Evolutionary conservation across 2,113 vertebrate species (phyloP).

Genomic region (Scartelaos histophorus): DNA sequence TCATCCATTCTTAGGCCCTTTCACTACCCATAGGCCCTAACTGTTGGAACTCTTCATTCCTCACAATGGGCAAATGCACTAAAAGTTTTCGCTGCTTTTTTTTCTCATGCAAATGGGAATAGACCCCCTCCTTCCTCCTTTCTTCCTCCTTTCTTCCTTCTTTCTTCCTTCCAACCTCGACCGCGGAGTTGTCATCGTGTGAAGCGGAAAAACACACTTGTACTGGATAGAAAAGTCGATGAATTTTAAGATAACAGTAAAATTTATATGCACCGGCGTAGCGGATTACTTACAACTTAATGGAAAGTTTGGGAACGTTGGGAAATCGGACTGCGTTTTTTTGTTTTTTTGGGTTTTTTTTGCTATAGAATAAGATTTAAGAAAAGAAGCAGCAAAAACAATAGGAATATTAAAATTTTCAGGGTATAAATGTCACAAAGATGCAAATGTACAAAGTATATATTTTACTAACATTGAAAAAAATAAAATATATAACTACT

Average conservation of each 20-base stretch:
- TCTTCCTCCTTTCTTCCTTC: not conserved
- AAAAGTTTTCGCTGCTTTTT: constrained; percentile 79
- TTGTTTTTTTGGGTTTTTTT: too few species aligned
- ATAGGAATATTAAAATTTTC: not conserved
- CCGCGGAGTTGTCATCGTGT: constrained; percentile 69
- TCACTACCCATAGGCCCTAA: constrained; percentile 83
- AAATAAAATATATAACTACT: not conserved
- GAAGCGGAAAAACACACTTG: constrained; percentile 75
- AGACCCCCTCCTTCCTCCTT: constrained; percentile 35
- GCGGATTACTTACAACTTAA: not conserved
- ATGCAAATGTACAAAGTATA: not conserved
- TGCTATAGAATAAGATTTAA: not conserved
- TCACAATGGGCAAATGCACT: constrained; percentile 94
- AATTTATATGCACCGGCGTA: not conserved
- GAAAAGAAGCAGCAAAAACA: not conserved
- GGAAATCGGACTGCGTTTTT: too few species aligned
- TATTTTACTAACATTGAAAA: too few species aligned
- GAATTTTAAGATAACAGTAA: constrained; percentile 18
- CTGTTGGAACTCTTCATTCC: constrained; percentile 91
- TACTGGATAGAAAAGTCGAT: constrained; percentile 36
- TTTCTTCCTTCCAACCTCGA: constrained; percentile 22
- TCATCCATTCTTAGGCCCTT: constrained; percentile 87
- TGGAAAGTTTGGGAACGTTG: not conserved
- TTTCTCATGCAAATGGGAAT: constrained; percentile 91
- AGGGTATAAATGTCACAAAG: too few species aligned